Evolutionary conservation across 2,797 vertebrate genomes (phyloP), one percentile per base, ranked within the genome.

Genomic region (Sebastes itinus): DNA sequence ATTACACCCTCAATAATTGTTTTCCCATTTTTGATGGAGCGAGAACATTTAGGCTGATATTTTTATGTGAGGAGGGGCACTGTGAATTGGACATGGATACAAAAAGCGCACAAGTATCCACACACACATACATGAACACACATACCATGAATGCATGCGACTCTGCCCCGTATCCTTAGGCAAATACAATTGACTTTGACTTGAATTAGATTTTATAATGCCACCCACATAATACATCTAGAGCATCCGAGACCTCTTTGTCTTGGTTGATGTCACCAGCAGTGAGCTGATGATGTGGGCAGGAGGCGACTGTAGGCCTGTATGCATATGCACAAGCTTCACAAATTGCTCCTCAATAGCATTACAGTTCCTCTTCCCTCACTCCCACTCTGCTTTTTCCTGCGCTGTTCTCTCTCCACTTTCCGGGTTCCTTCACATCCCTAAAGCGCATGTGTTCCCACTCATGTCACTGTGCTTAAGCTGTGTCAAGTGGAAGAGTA

Each of bases 1-100:
- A 96, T 96, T 96, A 96, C 91, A 93, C 72, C 83, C 89, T 91
- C 70, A 92, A 95, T 94, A 95, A 95, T 95, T 95, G 90, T 95
- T 94, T 95, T 92, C 72, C 77, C 79, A 67, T 83, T 92, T 94
- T 89, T 90, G 75, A 89, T 69, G 85, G 83, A 84, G 64, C 10
- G 84, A 81, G 87, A 87, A 83, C 85, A 90, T 92, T 85, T 71
- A 89, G 89, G 88, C 84, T 89, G 82, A 68, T 79, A 84, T 88
- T 81, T 85, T 85, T 54, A 84, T 66, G 35, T 77, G 54, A 81
- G 25, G 35, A 78, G 27, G 63, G 46, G 55, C 7, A 13, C 60
- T 30, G 58, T 6, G 78, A 82, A 75, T 81, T 72, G 70, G 63
- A 80, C 65, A 85, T 46, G 33, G 82, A 80, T 81, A 80, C 46